These are phyloP conservation scores for Motacilla tschutschensis DNA, from an alignment of 2,113 vertebrate species.

Conservation along the genomic window DNA sequence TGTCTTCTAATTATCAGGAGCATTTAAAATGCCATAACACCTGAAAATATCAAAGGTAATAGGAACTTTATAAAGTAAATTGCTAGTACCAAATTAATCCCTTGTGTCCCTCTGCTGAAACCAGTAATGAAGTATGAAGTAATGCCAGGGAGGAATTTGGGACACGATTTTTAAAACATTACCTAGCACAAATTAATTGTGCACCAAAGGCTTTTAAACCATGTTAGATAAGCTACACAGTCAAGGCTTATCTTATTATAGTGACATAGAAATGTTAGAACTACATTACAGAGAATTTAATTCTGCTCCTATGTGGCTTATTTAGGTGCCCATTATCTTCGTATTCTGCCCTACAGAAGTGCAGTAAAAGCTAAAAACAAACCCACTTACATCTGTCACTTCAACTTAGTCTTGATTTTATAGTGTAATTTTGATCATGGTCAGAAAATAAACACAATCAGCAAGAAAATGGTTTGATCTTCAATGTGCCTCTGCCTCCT, in stretches of 20 bases:
- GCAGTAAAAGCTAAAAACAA: conserved; percentile 23
- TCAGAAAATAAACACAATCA: conserved; percentile 6
- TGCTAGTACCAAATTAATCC: neutral
- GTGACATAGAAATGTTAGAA: neutral
- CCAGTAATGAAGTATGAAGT: neutral
- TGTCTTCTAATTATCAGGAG: neutral
- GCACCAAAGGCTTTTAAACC: conserved; percentile 7
- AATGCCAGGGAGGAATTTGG: neutral
- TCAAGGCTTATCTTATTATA: conserved; percentile 17
- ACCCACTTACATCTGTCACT: neutral
- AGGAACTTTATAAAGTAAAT: neutral
- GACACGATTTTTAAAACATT: neutral
- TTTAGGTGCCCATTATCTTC: neutral
- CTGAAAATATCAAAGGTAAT: neutral
- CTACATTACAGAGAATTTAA: conserved; percentile 18
- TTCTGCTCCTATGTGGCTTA: neutral
- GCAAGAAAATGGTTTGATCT: neutral
- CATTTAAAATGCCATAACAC: neutral
- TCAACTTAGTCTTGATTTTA: conserved; percentile 8
- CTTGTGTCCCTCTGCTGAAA: neutral
- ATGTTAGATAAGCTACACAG: neutral
- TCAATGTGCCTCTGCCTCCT: neutral
- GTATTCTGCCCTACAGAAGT: conserved; percentile 11
- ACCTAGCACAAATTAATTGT: neutral
- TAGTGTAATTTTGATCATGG: conserved; percentile 1